Base-by-base conservation (phyloP, 1,140 invertebrate species). In the Grapholita molesta region DNA sequence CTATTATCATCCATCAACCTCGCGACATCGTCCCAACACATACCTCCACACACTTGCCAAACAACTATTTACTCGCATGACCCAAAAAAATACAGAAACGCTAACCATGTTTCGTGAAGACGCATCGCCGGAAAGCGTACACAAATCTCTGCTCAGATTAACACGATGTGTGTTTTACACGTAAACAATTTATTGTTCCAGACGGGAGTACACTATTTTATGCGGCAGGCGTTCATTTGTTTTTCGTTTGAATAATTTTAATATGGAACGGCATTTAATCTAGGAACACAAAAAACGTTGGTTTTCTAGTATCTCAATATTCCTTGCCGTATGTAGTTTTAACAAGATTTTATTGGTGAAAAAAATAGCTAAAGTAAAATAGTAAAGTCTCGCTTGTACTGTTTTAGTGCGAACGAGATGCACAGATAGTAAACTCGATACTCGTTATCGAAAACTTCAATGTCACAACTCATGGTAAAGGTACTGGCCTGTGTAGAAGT, bases 61-160 rank as follows among this genome's bases (percentile, higher is more conserved):
- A 48, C 28, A 30, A 30, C 42, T 48, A 48, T 48, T 48, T 48
- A 48, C 42, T 48, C 7, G 42, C 6, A 42, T n/a, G 38, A n/a
- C 15, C 18, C 12, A 48, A 48, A 48, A 48, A 48, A 48, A 21
- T 21, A 9, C 25, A 61, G 12, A 61, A 28, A 61, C 55, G 28
- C 55, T 15, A 61, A 30, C 55, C n/a, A 15, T 28, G 55, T 61
- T 61, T 30, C 12, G n/a, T 8, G 28, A 61, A 61, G 55, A 61
- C 28, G n/a, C 55, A 61, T 61, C 55, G 25, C 55, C 55, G 55
- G 55, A 61, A 61, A 61, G 25, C 55, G 24, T n/a, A 25, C 55
- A 61, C 55, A 61, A 61, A 61, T 61, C 55, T 30, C 25, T 12
- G 24, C 25, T 61, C 11, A 28, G 24, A 61, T 61, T 61, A 61